These are phyloP conservation scores for Limosa lapponica DNA, from an alignment of 2,797 vertebrate species.

Conservation along the genomic window DNA sequence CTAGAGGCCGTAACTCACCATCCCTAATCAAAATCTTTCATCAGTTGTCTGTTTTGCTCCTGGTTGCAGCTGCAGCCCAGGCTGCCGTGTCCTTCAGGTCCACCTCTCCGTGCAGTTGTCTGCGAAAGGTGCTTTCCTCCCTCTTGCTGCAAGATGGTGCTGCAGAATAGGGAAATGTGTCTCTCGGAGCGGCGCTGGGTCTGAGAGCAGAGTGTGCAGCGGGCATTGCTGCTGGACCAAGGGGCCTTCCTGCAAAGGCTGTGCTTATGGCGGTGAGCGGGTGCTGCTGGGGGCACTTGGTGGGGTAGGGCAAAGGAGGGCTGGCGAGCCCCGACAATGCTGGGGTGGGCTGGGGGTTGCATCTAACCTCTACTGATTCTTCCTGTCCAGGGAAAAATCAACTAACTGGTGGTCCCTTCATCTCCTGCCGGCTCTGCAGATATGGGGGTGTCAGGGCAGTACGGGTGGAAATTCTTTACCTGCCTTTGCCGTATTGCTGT, in stretches of 20 bases:
- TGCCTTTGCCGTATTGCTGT: accelerated
- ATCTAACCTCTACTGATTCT: background rate
- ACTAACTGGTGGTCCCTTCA: accelerated
- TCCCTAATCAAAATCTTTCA: no score
- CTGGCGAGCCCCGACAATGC: accelerated
- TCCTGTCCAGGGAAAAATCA: background rate
- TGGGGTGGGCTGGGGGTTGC: background rate
- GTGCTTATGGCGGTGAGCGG: accelerated
- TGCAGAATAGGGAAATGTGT: constrained; percentile 64
- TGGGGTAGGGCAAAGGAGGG: background rate
- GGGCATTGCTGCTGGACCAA: background rate
- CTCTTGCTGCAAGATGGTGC: constrained; percentile 70
- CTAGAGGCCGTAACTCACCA: background rate
- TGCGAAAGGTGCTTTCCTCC: background rate
- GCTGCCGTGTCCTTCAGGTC: background rate
- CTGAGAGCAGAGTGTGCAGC: background rate
- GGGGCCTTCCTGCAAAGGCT: accelerated
- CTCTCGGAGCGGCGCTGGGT: background rate
- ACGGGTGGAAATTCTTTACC: accelerated
- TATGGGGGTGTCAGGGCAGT: accelerated
- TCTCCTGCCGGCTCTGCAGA: background rate
- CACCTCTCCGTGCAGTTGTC: accelerated
- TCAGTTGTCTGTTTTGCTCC: accelerated
- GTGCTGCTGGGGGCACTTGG: background rate
- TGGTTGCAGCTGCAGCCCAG: background rate